Conservation (phyloP, 2,797 vertebrate species). For the Notolepis coatsorum region DNA sequence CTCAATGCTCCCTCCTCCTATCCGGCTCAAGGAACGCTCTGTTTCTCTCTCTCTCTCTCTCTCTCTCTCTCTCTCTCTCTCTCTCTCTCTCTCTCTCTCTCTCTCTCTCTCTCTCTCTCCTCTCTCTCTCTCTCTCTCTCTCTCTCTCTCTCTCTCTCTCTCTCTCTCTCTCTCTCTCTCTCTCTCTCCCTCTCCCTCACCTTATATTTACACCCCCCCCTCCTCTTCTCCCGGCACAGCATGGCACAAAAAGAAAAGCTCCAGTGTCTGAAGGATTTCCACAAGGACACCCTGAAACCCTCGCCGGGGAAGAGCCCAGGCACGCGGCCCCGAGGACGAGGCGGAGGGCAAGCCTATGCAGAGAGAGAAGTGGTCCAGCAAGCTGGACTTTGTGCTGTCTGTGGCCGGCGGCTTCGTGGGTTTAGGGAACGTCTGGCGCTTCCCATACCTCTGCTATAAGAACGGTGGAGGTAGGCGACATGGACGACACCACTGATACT, state of each 20-base stretch:
- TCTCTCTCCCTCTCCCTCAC: background rate
- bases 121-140: slow-evolving; percentile 1
- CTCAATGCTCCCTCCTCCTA: slow-evolving; percentile 52
- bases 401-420: slow-evolving; percentile 98
- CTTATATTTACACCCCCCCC: background rate
- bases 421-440: slow-evolving; percentile 98
- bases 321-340: slow-evolving; percentile 94
- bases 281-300: slow-evolving; percentile 98
- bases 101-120: slow-evolving; percentile 15
- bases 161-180: slow-evolving; percentile 11
- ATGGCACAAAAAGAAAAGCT: slow-evolving; percentile 99
- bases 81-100: slow-evolving; percentile 1
- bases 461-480: slow-evolving; percentile 93
- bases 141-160: background rate
- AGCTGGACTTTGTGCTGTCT: slow-evolving; percentile 97
- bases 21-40: slow-evolving; percentile 33
- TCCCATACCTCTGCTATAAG: slow-evolving; percentile 99
- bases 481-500: background rate
- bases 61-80: background rate
- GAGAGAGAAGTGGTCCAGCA: slow-evolving; percentile 99
- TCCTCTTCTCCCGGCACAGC: slow-evolving; percentile 52
- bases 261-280: slow-evolving; percentile 97
- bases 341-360: slow-evolving; percentile 95
- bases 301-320: slow-evolving; percentile 98
- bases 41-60: background rate